Percentiles rank a stretch among this genome's conserved stretches.
phyloP scores from a whole-genome alignment of 2,888 invertebrate genomes.

The Scrobipalpa costella region DNA sequence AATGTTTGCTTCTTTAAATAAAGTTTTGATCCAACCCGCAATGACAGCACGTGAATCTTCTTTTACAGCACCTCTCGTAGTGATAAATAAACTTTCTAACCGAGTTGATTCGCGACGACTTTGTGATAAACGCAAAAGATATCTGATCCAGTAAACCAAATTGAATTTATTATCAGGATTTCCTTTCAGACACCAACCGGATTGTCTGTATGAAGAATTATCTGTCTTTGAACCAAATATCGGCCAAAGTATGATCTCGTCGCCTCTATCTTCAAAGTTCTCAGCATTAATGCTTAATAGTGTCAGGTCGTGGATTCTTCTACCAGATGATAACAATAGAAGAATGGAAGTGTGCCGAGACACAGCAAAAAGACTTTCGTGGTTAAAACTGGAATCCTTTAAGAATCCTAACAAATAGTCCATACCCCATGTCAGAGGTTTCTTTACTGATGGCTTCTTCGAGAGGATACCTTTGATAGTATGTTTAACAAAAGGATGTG shows the following conservation, averaged over 20 bases:
- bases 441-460: not conserved
- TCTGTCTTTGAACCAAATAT: conserved; percentile 7
- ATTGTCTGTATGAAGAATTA: not conserved
- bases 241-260: not conserved
- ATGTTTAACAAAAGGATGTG: conserved; percentile 16
- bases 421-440: no score
- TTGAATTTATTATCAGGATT: not conserved
- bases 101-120: no score
- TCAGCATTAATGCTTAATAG: conserved; percentile 13
- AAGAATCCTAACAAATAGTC: no score
- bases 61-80: conserved; percentile 22
- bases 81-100: conserved; percentile 21
- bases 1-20: conserved; percentile 22
- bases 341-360: no score
- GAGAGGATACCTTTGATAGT: conserved; percentile 9
- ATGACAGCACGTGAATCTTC: conserved; percentile 22
- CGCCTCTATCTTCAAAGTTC: not conserved
- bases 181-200: conserved; percentile 19
- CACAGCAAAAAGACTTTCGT: no score
- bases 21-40: conserved; percentile 24
- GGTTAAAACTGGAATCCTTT: no score
- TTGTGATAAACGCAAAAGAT: no score
- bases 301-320: conserved; percentile 33
- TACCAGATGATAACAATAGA: conserved; percentile 31
- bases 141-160: conserved; percentile 11